Conservation (phyloP, 2,113 vertebrate genomes). For the Neodon shergylaensis region DNA sequence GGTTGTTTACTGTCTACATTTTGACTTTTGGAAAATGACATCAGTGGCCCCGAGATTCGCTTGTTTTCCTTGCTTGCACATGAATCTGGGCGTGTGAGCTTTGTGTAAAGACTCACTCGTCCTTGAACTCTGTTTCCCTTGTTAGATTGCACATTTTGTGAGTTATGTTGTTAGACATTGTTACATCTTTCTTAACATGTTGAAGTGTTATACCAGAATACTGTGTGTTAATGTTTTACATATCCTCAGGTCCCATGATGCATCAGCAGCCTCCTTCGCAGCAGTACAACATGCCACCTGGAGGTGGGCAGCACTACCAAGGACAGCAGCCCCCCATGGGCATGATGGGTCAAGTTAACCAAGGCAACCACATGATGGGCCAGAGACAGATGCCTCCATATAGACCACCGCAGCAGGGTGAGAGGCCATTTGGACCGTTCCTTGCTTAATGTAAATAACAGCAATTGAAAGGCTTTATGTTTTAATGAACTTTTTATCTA, state of each 20-base stretch:
- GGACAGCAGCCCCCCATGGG: slow-evolving; percentile 97
- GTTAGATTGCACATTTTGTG: background rate
- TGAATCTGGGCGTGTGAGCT: background rate
- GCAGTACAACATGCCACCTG: slow-evolving; percentile 98
- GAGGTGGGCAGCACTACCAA: slow-evolving; percentile 96
- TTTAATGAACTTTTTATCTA: slow-evolving; percentile 47
- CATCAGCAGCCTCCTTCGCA: slow-evolving; percentile 97
- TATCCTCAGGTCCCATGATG: slow-evolving; percentile 94
- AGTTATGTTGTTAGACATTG: background rate
- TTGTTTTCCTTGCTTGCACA: slow-evolving; percentile 36
- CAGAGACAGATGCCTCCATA: slow-evolving; percentile 99
- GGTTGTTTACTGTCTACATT: background rate
- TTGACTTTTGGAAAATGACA: background rate
- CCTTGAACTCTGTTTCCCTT: background rate
- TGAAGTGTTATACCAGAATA: background rate
- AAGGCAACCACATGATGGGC: slow-evolving; percentile 97
- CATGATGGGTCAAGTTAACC: slow-evolving; percentile 97
- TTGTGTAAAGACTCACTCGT: slow-evolving; percentile 14
- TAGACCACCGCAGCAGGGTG: slow-evolving; percentile 99
- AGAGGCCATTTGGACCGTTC: slow-evolving; percentile 34
- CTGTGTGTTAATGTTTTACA: slow-evolving; percentile 7
- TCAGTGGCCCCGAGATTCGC: background rate
- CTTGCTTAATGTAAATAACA: slow-evolving; percentile 39
- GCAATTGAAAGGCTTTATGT: slow-evolving; percentile 53
- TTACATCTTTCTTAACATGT: slow-evolving; percentile 29